A percentile compares a stretch with the other conserved stretches of the same genome.
Evolutionary conservation across 2,797 vertebrate genomes (phyloP).

Genomic region (Leucoraja ocellata): DNA sequence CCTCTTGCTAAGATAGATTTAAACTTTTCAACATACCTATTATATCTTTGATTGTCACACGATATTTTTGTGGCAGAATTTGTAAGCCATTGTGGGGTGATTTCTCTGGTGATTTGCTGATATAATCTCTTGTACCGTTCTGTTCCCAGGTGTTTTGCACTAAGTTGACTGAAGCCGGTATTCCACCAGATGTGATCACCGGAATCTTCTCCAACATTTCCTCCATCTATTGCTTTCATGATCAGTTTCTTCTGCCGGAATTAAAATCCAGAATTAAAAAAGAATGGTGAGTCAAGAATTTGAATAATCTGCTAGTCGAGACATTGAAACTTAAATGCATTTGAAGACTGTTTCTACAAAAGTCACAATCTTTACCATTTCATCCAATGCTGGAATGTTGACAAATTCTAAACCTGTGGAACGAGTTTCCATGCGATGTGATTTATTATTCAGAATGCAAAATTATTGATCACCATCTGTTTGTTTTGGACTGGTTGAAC

Average conservation of each 20-base stretch:
- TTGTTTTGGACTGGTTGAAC: neutral
- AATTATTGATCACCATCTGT: neutral
- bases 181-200: slow-evolving; percentile 81
- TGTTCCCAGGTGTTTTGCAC: slow-evolving; percentile 82
- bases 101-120: neutral
- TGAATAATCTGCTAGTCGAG: too few relatives aligned
- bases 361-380: neutral
- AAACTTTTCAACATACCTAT: neutral
- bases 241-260: slow-evolving; percentile 89
- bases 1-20: neutral
- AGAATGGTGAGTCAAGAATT: slow-evolving; percentile 74
- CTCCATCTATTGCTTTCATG: slow-evolving; percentile 90
- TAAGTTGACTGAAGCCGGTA: slow-evolving; percentile 74
- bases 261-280: slow-evolving; percentile 80
- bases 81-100: neutral
- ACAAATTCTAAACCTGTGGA: neutral
- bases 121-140: neutral
- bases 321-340: neutral
- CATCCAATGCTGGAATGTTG: neutral
- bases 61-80: neutral
- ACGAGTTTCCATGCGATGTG: neutral
- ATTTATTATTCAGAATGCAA: neutral
- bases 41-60: neutral
- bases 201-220: slow-evolving; percentile 98
- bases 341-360: neutral